phyloP scores from a whole-genome alignment of 2,797 vertebrate species.

The Aldrovandia affinis region DNA sequence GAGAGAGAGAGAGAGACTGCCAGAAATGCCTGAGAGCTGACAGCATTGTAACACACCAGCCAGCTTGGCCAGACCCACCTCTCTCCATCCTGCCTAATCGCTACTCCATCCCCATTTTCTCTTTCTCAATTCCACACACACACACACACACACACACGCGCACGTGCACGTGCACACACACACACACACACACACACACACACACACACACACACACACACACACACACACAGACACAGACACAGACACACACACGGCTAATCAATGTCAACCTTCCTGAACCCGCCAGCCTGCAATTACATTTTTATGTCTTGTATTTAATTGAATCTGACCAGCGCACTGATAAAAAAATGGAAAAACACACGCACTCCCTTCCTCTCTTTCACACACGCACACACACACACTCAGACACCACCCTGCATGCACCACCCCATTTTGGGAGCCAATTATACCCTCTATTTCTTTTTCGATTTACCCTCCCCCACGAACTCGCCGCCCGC shows the following conservation, averaged over 20 bases:
- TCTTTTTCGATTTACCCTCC: no score
- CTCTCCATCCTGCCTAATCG: constrained; percentile 1
- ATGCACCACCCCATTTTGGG: neutral
- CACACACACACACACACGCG: neutral
- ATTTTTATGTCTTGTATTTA: neutral
- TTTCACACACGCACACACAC: neutral
- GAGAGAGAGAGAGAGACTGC: neutral
- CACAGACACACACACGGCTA: neutral
- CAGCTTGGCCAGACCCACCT: neutral
- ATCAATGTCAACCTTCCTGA: neutral
- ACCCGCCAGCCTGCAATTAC: neutral
- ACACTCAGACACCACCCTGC: neutral
- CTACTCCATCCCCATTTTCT: neutral
- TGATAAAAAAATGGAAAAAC: neutral
- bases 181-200: neutral
- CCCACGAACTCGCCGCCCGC: no score
- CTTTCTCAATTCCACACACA: neutral
- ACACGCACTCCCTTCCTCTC: neutral
- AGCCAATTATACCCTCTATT: no score
- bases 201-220: neutral
- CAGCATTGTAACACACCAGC: constrained; percentile 13
- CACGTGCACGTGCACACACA: no score
- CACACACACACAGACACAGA: neutral
- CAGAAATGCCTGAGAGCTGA: constrained; percentile 28
- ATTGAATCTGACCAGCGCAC: neutral